phyloP scores from a whole-genome alignment of 2,113 vertebrate genomes.

The Paralichthys olivaceus region DNA sequence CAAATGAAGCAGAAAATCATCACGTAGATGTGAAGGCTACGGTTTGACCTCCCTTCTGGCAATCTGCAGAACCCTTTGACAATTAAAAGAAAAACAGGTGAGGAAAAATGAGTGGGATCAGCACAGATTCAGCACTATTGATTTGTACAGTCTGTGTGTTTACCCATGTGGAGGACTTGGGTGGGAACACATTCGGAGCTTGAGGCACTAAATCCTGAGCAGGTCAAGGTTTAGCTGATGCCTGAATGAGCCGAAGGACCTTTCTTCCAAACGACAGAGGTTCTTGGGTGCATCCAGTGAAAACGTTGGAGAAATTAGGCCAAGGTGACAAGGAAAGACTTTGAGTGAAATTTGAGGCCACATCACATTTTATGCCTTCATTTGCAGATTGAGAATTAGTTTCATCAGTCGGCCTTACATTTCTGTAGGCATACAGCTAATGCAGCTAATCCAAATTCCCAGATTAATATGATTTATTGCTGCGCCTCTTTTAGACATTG shows the following conservation, averaged over 20 bases:
- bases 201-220: slow-evolving; percentile 26
- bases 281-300: background rate
- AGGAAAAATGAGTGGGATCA: slow-evolving; percentile 35
- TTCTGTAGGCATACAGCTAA: slow-evolving; percentile 4
- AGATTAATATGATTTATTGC: slow-evolving; percentile 14
- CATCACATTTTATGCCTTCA: slow-evolving; percentile 5
- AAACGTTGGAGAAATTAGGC: slow-evolving; percentile 1
- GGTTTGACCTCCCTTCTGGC: slow-evolving; percentile 32
- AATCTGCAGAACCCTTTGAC: slow-evolving; percentile 24
- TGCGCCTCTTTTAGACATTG: slow-evolving; percentile 1
- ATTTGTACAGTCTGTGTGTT: slow-evolving; percentile 25
- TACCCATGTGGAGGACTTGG: background rate
- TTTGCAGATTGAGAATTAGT: background rate
- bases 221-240: slow-evolving; percentile 31
- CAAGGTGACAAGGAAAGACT: background rate
- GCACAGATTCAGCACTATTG: slow-evolving; percentile 31
- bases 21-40: slow-evolving; percentile 13
- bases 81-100: slow-evolving; percentile 34
- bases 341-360: background rate
- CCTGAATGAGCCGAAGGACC: slow-evolving; percentile 14
- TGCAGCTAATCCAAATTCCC: slow-evolving; percentile 16
- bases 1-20: slow-evolving; percentile 15
- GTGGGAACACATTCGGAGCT: slow-evolving; percentile 13
- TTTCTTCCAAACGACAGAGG: background rate
- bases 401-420: background rate